phyloP scores from a whole-genome alignment of 2,888 invertebrate species.

The Gisinianus flammeolus region DNA sequence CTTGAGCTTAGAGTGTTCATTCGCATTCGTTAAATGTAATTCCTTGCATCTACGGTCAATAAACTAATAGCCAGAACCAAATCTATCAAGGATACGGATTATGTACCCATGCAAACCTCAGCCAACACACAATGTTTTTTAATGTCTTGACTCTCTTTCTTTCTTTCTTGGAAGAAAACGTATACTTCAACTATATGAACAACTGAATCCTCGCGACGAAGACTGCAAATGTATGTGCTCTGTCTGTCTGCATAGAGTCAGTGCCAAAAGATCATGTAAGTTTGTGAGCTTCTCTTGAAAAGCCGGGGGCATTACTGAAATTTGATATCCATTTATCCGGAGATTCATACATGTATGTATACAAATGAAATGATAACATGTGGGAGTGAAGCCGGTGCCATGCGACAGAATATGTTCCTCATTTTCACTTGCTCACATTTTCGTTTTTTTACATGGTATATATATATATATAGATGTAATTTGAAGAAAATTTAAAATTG shows the following conservation, averaged over 20 bases:
- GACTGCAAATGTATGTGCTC: not conserved
- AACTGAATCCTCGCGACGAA: not conserved
- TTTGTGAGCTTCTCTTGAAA: not conserved
- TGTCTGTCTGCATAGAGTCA: not conserved
- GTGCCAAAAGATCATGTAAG: not conserved
- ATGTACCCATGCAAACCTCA: slow-evolving; percentile 14
- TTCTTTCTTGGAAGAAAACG: not conserved
- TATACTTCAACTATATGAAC: not conserved
- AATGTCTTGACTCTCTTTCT: slow-evolving; percentile 10
- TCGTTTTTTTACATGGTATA: too few species aligned
- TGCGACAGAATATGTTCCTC: too few species aligned
- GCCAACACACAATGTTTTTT: slow-evolving; percentile 18
- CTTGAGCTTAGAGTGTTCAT: not conserved
- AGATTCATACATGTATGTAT: too few species aligned
- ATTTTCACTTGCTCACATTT: too few species aligned
- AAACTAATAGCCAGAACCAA: slow-evolving; percentile 30
- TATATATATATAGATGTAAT: too few species aligned
- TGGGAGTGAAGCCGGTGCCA: too few species aligned
- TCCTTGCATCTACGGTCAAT: slow-evolving; percentile 32
- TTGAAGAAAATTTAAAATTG: not conserved
- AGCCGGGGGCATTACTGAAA: not conserved
- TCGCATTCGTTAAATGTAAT: not conserved
- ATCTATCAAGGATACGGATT: slow-evolving; percentile 34
- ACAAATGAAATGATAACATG: too few species aligned
- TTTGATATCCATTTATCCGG: not conserved